A percentile compares a stretch with the other conserved stretches of the same genome.
These are phyloP conservation scores for Germaria angustata DNA, from an alignment of 2,888 invertebrate genomes.

Conservation along the genomic window DNA sequence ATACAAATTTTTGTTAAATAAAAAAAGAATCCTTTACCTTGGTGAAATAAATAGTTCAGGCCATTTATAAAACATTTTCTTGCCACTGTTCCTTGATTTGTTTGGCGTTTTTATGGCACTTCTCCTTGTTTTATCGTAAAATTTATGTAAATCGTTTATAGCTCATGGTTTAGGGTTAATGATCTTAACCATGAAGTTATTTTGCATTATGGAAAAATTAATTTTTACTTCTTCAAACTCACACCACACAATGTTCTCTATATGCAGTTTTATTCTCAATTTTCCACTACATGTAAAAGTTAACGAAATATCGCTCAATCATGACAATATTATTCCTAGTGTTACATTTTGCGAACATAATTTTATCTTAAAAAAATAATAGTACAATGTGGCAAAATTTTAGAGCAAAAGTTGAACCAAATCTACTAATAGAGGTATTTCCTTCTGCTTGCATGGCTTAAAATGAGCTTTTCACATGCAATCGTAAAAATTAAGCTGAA, in stretches of 20 bases:
- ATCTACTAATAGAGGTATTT: conserved; percentile 8
- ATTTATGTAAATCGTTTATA: conserved; percentile 36
- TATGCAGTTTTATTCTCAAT: not conserved
- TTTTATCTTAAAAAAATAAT: conserved; percentile 3
- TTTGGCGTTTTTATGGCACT: too few relatives aligned
- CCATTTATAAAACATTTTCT: too few relatives aligned
- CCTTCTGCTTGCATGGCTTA: conserved; percentile 5
- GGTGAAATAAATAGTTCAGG: too few relatives aligned
- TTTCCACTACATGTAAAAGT: not conserved
- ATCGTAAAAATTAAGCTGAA: conserved; percentile 60
- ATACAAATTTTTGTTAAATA: too few relatives aligned
- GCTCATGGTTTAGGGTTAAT: conserved; percentile 41
- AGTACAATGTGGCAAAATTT: not conserved
- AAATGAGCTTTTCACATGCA: conserved; percentile 53
- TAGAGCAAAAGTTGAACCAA: not conserved
- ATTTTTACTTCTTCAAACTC: not conserved
- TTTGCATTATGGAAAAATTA: not conserved
- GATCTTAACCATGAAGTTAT: not conserved
- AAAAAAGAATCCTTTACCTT: too few relatives aligned
- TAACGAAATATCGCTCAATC: not conserved
- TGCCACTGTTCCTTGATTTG: too few relatives aligned
- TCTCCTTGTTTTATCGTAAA: not conserved
- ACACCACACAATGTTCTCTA: not conserved
- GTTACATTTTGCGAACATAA: not conserved
- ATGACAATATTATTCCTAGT: conserved; percentile 38